Evolutionary conservation across 1,140 invertebrate genomes (phyloP).

Genomic region (Centruroides vittatus): DNA sequence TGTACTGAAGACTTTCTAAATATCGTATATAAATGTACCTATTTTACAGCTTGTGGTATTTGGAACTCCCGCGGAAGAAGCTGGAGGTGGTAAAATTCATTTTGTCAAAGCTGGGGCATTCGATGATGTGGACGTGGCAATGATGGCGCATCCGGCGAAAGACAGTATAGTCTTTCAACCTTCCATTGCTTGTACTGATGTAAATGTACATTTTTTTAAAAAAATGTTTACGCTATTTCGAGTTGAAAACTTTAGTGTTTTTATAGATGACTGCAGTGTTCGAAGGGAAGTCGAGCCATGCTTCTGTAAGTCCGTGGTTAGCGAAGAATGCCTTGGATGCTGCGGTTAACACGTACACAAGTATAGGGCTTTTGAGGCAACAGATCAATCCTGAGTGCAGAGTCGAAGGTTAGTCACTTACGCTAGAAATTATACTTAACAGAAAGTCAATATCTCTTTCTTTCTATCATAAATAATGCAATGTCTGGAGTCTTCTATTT

Average conservation of each 20-base stretch:
- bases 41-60: no score
- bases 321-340: constrained; percentile 24
- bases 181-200: constrained; percentile 13
- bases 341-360: constrained; percentile 19
- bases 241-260: no score
- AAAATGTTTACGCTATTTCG: no score
- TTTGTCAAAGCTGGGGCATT: constrained; percentile 26
- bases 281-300: constrained; percentile 20
- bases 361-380: constrained; percentile 18
- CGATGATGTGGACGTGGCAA: constrained; percentile 25
- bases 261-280: constrained; percentile 19
- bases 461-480: no score
- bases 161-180: constrained; percentile 9
- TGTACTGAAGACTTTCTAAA: no score
- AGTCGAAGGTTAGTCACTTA: constrained; percentile 18
- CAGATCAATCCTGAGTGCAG: constrained; percentile 21
- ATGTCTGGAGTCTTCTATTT: no score
- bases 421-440: no score
- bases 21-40: not conserved
- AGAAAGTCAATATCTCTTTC: no score
- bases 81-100: constrained; percentile 27
- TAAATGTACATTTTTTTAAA: not conserved
- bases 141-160: constrained; percentile 28
- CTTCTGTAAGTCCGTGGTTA: constrained; percentile 22
- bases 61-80: no score